Evolutionary conservation across 1,140 invertebrate genomes (phyloP).

Genomic region (Hylyphantes graminicola): DNA sequence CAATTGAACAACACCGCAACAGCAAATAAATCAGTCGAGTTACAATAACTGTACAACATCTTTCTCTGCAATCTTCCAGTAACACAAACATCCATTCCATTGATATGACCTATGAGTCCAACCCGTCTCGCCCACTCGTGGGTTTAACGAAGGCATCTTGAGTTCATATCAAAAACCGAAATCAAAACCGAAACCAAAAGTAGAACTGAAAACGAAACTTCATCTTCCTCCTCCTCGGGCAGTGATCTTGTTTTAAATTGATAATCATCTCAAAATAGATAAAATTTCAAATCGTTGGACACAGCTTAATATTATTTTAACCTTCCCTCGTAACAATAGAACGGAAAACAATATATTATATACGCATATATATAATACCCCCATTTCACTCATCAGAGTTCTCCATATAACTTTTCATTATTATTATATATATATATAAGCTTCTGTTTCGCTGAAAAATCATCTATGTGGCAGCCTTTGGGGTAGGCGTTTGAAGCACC

Average conservation of each 20-base stretch:
- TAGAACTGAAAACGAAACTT: neutral
- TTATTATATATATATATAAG: slow-evolving; percentile 48
- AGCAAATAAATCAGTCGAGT: no score
- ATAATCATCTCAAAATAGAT: slow-evolving; percentile 51
- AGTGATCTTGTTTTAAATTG: slow-evolving; percentile 31
- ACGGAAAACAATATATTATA: slow-evolving; percentile 54
- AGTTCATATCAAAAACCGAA: slow-evolving; percentile 42
- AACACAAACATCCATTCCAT: neutral
- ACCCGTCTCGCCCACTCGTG: neutral
- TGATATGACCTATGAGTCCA: slow-evolving; percentile 49
- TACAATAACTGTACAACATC: no score
- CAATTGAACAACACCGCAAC: slow-evolving; percentile 41
- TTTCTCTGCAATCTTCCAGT: neutral
- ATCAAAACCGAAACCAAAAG: no score
- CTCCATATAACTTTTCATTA: slow-evolving; percentile 32
- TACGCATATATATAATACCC: slow-evolving; percentile 48
- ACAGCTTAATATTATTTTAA: slow-evolving; percentile 28
- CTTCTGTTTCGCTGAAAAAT: slow-evolving; percentile 38
- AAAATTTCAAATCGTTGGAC: slow-evolving; percentile 54
- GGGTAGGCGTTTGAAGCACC: slow-evolving; percentile 42
- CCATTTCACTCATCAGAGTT: slow-evolving; percentile 7
- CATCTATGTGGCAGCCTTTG: slow-evolving; percentile 9
- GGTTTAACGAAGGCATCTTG: slow-evolving; percentile 23
- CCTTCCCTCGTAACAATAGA: slow-evolving; percentile 23
- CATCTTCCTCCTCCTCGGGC: slow-evolving; percentile 24